Evolutionary conservation across 2,888 invertebrate genomes (phyloP).

Genomic region (Argynnis bischoffii): DNA sequence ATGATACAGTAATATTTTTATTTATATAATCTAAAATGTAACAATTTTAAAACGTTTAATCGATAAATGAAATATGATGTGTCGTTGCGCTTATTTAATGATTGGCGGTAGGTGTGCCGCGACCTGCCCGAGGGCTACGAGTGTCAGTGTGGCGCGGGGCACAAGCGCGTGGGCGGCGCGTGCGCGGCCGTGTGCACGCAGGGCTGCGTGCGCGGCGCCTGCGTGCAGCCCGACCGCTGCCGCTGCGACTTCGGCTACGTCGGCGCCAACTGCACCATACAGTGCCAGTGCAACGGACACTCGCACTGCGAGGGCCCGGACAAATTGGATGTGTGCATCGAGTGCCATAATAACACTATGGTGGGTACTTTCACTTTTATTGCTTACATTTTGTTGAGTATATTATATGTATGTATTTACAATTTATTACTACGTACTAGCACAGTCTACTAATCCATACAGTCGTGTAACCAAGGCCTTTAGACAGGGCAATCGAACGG

Average conservation of each 20-base stretch:
- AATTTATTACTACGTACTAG: no score
- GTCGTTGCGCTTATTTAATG: no score
- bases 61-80: no score
- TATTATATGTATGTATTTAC: no score
- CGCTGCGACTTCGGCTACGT: slow-evolving; percentile 97
- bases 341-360: slow-evolving; percentile 96
- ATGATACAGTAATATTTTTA: no score
- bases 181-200: slow-evolving; percentile 92
- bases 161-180: slow-evolving; percentile 83
- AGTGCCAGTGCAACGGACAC: slow-evolving; percentile 97
- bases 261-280: slow-evolving; percentile 95
- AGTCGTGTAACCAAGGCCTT: no score
- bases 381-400: not conserved
- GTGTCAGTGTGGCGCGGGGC: slow-evolving; percentile 91
- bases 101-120: slow-evolving; percentile 84
- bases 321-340: slow-evolving; percentile 89
- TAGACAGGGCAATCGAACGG: no score
- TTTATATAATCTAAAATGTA: no score
- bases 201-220: slow-evolving; percentile 93
- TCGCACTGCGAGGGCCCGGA: slow-evolving; percentile 95
- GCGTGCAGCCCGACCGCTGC: slow-evolving; percentile 91
- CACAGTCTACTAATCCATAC: no score
- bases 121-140: slow-evolving; percentile 91
- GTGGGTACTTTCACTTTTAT: slow-evolving; percentile 57
- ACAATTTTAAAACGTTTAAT: no score